Evolutionary conservation across 2,113 vertebrate genomes (phyloP).

Genomic region (Daboia siamensis): DNA sequence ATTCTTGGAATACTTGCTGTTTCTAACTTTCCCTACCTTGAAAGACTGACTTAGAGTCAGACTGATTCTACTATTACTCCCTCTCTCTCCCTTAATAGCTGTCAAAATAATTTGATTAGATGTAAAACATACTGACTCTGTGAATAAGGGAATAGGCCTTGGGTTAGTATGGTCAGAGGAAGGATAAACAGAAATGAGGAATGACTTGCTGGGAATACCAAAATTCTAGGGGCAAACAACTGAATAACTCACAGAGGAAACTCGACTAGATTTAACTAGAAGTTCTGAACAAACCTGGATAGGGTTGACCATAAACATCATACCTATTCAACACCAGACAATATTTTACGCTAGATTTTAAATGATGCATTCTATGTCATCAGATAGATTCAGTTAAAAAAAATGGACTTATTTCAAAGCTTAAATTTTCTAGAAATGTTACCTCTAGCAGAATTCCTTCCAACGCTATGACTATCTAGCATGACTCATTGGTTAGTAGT

Average conservation of each 20-base stretch:
- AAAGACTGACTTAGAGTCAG: not conserved
- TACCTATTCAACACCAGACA: not conserved
- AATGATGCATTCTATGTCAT: not conserved
- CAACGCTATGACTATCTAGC: not conserved
- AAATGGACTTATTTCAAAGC: not conserved
- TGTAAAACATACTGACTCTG: not conserved
- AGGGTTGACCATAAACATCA: not conserved
- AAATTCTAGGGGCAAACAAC: not conserved
- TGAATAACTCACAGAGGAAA: not conserved
- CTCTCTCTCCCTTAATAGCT: not conserved
- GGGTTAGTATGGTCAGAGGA: not conserved
- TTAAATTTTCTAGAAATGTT: not conserved
- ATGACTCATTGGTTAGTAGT: not conserved
- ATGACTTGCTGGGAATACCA: not conserved
- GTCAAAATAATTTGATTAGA: not conserved
- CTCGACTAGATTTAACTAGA: not conserved
- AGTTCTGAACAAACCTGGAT: not conserved
- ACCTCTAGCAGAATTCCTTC: not conserved
- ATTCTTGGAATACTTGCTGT: not conserved
- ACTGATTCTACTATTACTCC: not conserved
- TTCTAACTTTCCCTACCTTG: not conserved
- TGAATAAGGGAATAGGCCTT: not conserved
- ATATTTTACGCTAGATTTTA: not conserved
- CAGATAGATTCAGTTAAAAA: not conserved
- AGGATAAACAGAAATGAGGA: not conserved